Evolutionary conservation across 2,113 vertebrate species (phyloP), one percentile per base, ranked within the genome.

Genomic region (Antennarius striatus): DNA sequence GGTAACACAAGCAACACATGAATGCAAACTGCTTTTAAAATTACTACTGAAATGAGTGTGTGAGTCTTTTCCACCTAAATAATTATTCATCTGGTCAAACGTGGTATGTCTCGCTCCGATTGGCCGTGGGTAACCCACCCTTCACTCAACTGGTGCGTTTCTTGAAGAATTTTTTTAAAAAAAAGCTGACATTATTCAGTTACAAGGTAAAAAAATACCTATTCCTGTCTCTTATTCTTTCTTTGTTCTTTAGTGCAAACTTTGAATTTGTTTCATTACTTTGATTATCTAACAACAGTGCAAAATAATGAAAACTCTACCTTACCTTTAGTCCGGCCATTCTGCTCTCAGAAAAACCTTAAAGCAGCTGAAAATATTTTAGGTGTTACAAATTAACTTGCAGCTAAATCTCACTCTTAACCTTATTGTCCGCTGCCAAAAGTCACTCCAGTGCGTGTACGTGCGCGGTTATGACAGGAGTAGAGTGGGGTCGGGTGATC

Each of bases 301-400:
- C 43, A 47, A 0, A 42, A 36, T 12, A 9, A 10, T 53, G 9
- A 11, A n/a, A 60, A 68, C 2, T 32, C 45, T 11, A 53, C 48
- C 93, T 93, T 94, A 99, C 96, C 95, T 97, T 94, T 30, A 98
- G 78, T 71, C 88, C 91, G 0, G 89, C 76, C 96, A 96, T 95
- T 62, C 36, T 89, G 46, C 0, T 15, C 51, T 79, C 60, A 72
- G 74, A 65, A 51, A 1, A 63, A 71, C 46, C n/a, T 63, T 1
- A 15, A 32, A 43, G 29, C 45, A 66, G 39, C 29, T 71, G 10
- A 40, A 63, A 66, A 52, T 9, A 42, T 58, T 17, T 32, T 39
- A 22, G 46, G 30, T 22, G 68, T 60, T 63, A 77, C 3, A 61
- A 43, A 71, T 72, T 14, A 76, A 82, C 73, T 57, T 53, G 39